Evolutionary conservation across 2,797 vertebrate genomes (phyloP), one percentile per base, ranked within the genome.

Genomic region (Sebastes diaconus): DNA sequence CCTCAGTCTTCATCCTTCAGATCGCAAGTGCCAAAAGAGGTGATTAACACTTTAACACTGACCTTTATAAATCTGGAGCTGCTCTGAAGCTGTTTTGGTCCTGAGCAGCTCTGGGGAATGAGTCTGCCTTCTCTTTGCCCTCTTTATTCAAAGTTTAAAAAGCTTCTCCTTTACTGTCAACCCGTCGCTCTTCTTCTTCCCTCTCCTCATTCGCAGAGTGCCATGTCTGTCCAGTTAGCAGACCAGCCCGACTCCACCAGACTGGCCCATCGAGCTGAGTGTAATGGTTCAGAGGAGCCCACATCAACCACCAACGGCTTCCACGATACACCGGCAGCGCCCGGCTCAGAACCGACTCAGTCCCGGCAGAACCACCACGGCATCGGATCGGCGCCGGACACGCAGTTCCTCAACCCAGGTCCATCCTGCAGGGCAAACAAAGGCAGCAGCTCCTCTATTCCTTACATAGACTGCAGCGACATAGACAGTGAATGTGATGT

Each of bases 381-480:
- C 54, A 11, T 20, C 1, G 88, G 84, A 68, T 72, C 86, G 1
- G 66, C 84, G 3, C 50, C 83, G 9, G 90, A 91, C 63, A 80
- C 82, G 52, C 92, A 92, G 8, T 90, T 97, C 92, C 97, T 97
- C 85, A 97, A 96, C 97, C 97, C 97, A 98, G 98, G 98, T 99
- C 97, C 97, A 97, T 96, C 97, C 96, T 97, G 96, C 95, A 96
- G 96, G 94, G 97, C 97, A 95, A 97, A 97, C 94, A 94, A 95
- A 93, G 97, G 97, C 96, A 98, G 98, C 96, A 97, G 95, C 89
- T 96, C 96, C 70, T 99, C 98, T 94, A 99, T 99, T 86, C 97
- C 98, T 93, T 99, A 98, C 96, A 98, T 99, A 96, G 97, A 99
- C 97, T 97, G 97, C 97, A 98, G 97, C 95, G 98, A 99, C 84